phyloP scores from a whole-genome alignment of 2,888 invertebrate species.

The Bhutanitis thaidina region DNA sequence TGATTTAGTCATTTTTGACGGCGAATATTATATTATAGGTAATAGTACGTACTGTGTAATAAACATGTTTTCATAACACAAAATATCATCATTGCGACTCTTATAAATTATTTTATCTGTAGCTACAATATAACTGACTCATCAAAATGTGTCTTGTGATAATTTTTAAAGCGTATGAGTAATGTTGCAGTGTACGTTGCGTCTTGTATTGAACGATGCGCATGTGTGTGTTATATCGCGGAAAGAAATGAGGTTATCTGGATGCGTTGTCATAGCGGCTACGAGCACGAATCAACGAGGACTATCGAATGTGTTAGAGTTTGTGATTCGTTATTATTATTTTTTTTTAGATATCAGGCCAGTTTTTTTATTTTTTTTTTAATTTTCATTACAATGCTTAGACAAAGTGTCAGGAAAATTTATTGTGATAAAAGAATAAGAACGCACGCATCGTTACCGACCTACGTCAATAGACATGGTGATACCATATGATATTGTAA shows the following conservation, averaged over 20 bases:
- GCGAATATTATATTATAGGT: too few relatives aligned
- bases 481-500: too few relatives aligned
- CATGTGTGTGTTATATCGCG: slow-evolving; percentile 55
- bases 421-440: too few relatives aligned
- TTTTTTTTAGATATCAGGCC: too few relatives aligned
- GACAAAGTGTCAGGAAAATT: too few relatives aligned
- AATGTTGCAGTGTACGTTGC: slow-evolving; percentile 27
- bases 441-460: background rate
- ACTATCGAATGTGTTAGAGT: slow-evolving; percentile 8
- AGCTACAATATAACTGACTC: slow-evolving; percentile 11
- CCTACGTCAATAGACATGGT: too few relatives aligned
- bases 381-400: background rate
- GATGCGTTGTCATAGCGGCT: slow-evolving; percentile 71
- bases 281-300: slow-evolving; percentile 27
- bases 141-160: slow-evolving; percentile 27
- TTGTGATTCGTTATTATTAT: too few relatives aligned
- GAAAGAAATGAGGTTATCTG: slow-evolving; percentile 80
- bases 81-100: too few relatives aligned
- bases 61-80: too few relatives aligned
- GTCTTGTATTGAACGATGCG: slow-evolving; percentile 24
- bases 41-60: too few relatives aligned
- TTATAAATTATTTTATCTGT: slow-evolving; percentile 1
- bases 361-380: background rate
- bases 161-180: slow-evolving; percentile 32
- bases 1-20: too few relatives aligned